Conservation (phyloP, 2,888 invertebrate genomes). For the Liposcelis brunnea region DNA sequence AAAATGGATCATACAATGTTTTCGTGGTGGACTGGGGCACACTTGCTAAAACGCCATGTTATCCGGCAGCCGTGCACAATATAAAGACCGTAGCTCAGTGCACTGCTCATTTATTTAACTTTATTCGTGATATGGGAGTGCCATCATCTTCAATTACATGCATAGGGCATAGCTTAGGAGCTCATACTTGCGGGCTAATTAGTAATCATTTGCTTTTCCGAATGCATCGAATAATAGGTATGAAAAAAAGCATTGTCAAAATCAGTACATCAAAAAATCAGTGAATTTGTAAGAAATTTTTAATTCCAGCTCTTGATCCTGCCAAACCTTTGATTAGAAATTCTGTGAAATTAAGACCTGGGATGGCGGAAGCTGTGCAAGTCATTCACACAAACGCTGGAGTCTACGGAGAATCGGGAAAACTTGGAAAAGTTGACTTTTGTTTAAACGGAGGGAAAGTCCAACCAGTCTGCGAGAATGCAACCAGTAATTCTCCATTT, state of each 20-base stretch:
- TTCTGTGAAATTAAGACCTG: conserved; percentile 46
- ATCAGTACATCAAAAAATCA: conserved; percentile 1
- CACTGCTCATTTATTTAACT: conserved; percentile 42
- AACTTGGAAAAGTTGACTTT: conserved; percentile 60
- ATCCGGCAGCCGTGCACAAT: conserved; percentile 59
- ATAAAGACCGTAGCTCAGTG: conserved; percentile 52
- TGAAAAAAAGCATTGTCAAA: conserved; percentile 17
- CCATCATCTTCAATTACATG: conserved; percentile 43
- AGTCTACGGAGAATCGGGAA: conserved; percentile 55
- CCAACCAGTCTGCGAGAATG: conserved; percentile 58
- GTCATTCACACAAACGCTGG: conserved; percentile 67
- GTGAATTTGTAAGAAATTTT: too few species aligned
- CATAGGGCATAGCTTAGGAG: conserved; percentile 54
- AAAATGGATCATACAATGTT: conserved; percentile 57
- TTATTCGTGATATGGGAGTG: conserved; percentile 38
- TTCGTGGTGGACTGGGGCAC: conserved; percentile 64
- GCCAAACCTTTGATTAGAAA: conserved; percentile 53
- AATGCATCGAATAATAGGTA: conserved; percentile 53
- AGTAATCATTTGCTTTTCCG: conserved; percentile 54
- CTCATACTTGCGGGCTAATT: conserved; percentile 58
- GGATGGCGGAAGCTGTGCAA: conserved; percentile 60
- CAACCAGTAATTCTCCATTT: conserved; percentile 36
- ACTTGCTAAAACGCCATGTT: conserved; percentile 47
- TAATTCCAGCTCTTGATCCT: conserved; percentile 44
- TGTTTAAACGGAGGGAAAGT: conserved; percentile 61